Percentiles rank a stretch among this genome's conserved stretches.
Conservation (phyloP, 2,797 vertebrate genomes). For the Paratrypauchen microcephalus region DNA sequence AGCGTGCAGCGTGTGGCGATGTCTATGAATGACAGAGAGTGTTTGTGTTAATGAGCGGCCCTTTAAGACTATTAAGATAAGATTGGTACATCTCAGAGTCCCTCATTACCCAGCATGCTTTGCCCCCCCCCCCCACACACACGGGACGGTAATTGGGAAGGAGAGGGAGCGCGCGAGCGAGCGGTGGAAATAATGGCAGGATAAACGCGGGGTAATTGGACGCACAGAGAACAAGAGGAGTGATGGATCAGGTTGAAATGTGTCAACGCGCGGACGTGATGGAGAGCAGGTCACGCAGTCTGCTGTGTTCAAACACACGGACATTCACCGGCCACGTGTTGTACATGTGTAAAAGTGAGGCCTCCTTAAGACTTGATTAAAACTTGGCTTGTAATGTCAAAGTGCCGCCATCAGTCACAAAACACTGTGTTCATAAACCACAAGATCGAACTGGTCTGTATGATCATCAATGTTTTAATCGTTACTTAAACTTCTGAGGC, state of each 20-base stretch:
- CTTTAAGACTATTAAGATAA: slow-evolving; percentile 85
- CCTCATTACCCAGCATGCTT: slow-evolving; percentile 82
- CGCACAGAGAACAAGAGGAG: slow-evolving; percentile 66
- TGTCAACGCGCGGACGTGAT: slow-evolving; percentile 42
- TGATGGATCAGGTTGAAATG: slow-evolving; percentile 70
- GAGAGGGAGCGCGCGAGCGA: slow-evolving; percentile 27
- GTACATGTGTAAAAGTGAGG: slow-evolving; percentile 24
- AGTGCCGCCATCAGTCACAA: not conserved
- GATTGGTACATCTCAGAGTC: slow-evolving; percentile 82
- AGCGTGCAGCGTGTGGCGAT: slow-evolving; percentile 39
- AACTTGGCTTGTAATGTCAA: not conserved
- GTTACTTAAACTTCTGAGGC: not conserved
- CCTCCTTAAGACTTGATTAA: not conserved
- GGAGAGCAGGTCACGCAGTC: slow-evolving; percentile 51
- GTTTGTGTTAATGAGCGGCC: slow-evolving; percentile 74
- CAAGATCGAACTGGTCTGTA: not conserved
- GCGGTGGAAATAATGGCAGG: slow-evolving; percentile 70
- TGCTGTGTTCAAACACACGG: slow-evolving; percentile 35
- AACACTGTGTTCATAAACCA: not conserved
- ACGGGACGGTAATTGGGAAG: slow-evolving; percentile 72
- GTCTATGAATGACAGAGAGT: slow-evolving; percentile 43
- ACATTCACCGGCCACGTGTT: slow-evolving; percentile 22
- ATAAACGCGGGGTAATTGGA: slow-evolving; percentile 85
- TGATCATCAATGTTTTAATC: not conserved
- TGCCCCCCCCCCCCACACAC: slow-evolving; percentile 67